phyloP scores from a whole-genome alignment of 2,888 invertebrate genomes.

The Agapetus fuscipes region DNA sequence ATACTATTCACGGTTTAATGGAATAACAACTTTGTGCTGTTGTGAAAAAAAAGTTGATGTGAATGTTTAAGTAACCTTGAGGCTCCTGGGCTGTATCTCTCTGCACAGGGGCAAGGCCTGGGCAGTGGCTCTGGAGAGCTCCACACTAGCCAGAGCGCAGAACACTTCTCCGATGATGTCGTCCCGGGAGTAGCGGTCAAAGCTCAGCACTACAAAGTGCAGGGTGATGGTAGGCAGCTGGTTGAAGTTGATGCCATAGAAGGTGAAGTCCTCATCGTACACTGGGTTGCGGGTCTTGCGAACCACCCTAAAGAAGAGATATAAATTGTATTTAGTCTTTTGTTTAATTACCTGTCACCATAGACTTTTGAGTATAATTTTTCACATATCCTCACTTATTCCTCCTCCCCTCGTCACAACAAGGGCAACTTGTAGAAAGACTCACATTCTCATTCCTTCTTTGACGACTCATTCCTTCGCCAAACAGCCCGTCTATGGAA shows the following conservation, averaged over 20 bases:
- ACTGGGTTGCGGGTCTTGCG: conserved; percentile 93
- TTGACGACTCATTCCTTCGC: no score
- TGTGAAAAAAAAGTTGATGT: no score
- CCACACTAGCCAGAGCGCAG: conserved; percentile 62
- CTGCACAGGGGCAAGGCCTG: conserved; percentile 74
- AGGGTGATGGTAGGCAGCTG: conserved; percentile 84
- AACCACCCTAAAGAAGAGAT: conserved; percentile 56
- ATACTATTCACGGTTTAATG: no score
- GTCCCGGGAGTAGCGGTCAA: conserved; percentile 95
- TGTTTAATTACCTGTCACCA: no score
- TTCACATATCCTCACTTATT: no score
- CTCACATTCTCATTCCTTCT: neutral
- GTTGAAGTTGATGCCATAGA: conserved; percentile 84
- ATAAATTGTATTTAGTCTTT: no score
- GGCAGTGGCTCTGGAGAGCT: conserved; percentile 60
- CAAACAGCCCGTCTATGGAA: no score
- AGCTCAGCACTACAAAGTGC: conserved; percentile 89
- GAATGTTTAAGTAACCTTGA: conserved; percentile 76
- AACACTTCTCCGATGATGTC: conserved; percentile 97
- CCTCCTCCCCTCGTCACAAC: no score
- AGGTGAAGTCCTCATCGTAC: conserved; percentile 98
- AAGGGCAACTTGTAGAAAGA: no score
- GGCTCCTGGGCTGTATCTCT: conserved; percentile 86
- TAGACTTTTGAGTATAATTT: no score
- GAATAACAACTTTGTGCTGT: no score